Percentiles rank a stretch among this genome's conserved stretches.
These are phyloP conservation scores for Sebastes reedi DNA, from an alignment of 2,797 vertebrate species.

Conservation along the genomic window DNA sequence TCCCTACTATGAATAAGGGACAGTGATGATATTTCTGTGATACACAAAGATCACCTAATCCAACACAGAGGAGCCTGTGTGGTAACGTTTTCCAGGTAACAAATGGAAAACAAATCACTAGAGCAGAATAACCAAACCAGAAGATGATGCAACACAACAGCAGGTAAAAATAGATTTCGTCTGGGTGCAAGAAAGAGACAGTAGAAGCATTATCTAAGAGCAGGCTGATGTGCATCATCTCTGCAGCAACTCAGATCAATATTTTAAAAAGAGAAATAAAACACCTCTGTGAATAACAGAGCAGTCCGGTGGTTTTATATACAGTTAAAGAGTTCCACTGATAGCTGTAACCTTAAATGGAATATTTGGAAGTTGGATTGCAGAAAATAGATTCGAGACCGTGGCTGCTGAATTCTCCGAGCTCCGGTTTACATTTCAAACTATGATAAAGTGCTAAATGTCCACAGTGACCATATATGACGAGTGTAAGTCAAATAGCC, in stretches of 20 bases:
- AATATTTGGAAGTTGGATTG: constrained; percentile 32
- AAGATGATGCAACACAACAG: constrained; percentile 40
- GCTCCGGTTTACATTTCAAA: constrained; percentile 67
- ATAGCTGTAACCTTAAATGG: constrained; percentile 52
- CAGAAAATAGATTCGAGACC: constrained; percentile 22
- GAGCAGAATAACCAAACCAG: constrained; percentile 16
- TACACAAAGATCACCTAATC: neutral
- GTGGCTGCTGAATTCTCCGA: constrained; percentile 6
- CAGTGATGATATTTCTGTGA: neutral
- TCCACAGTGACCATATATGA: constrained; percentile 71
- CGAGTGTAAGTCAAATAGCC: constrained; percentile 21
- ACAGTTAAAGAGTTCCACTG: neutral
- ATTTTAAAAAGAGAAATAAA: constrained; percentile 10
- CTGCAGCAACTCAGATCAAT: neutral
- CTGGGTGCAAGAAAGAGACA: constrained; percentile 3
- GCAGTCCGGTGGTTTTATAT: neutral
- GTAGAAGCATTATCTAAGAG: constrained; percentile 34
- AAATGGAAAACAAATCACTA: neutral
- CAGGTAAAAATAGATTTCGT: constrained; percentile 28
- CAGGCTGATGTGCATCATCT: constrained; percentile 6
- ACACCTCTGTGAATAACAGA: neutral
- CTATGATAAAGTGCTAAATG: constrained; percentile 47
- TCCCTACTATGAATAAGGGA: neutral
- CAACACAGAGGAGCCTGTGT: neutral
- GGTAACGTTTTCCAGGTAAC: neutral